A percentile compares a stretch with the other conserved stretches of the same genome.
Conservation (phyloP, 2,797 vertebrate genomes). For the Anguilla pacifica region DNA sequence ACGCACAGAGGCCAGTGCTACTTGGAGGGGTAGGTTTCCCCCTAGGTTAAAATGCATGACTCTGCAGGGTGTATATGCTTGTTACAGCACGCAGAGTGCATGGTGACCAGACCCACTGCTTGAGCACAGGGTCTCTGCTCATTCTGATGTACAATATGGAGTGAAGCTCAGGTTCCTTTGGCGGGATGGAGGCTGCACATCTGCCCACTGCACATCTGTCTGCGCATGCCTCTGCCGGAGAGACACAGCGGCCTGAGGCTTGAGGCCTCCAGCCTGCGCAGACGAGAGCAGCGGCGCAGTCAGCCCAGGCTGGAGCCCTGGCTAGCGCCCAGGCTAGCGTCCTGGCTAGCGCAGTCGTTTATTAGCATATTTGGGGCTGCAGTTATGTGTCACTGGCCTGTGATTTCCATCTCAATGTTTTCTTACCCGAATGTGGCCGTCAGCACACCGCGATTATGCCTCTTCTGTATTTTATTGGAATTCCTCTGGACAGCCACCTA, state of each 20-base stretch:
- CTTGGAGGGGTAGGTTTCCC: neutral
- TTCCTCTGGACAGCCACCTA: slow-evolving; percentile 78
- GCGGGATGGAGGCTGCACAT: neutral
- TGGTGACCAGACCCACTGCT: neutral
- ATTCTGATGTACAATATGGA: neutral
- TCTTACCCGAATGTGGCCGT: slow-evolving; percentile 57
- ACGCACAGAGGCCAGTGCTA: neutral
- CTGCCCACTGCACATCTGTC: neutral
- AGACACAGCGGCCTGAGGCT: neutral
- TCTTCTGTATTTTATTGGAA: slow-evolving; percentile 71
- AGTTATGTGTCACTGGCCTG: slow-evolving; percentile 62
- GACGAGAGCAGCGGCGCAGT: neutral
- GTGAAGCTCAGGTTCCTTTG: neutral
- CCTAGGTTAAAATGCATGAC: neutral
- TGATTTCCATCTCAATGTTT: slow-evolving; percentile 60
- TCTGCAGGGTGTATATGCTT: too few species aligned
- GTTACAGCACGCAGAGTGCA: neutral
- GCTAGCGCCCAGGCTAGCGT: slow-evolving; percentile 39
- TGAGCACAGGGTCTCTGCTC: neutral
- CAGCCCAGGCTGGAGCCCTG: slow-evolving; percentile 35
- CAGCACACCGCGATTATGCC: slow-evolving; percentile 59
- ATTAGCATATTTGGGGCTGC: slow-evolving; percentile 55
- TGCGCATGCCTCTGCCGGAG: neutral
- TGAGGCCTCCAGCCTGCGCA: slow-evolving; percentile 14
- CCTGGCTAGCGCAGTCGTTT: slow-evolving; percentile 51